Percentiles rank a stretch among this genome's conserved stretches.
Evolutionary conservation across 2,113 vertebrate species (phyloP).

Genomic region (Pavo muticus): DNA sequence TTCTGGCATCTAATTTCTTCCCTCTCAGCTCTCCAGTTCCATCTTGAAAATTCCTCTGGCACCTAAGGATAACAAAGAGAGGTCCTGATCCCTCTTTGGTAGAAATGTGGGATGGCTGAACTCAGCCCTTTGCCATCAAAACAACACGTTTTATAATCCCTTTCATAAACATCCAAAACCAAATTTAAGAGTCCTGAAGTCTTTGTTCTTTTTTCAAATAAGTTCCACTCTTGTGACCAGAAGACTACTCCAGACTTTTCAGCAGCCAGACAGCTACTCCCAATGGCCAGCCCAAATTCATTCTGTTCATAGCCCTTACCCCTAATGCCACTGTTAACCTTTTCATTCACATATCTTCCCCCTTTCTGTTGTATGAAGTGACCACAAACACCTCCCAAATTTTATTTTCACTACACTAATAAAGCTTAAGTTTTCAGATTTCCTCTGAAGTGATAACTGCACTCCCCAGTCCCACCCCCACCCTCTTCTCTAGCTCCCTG

Average conservation of each 20-base stretch:
- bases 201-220: background rate
- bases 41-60: slow-evolving; percentile 31
- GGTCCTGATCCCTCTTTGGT: slow-evolving; percentile 33
- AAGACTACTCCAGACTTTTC: background rate
- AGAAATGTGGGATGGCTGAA: background rate
- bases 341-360: background rate
- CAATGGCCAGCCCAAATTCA: background rate
- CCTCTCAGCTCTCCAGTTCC: background rate
- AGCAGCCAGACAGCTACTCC: background rate
- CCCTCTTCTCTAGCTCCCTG: no score
- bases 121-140: slow-evolving; percentile 19
- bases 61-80: background rate
- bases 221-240: background rate
- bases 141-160: slow-evolving; percentile 49
- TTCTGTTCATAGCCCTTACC: background rate
- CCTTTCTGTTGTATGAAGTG: background rate
- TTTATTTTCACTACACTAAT: background rate
- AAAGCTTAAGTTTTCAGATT: background rate
- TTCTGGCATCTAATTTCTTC: background rate
- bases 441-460: background rate
- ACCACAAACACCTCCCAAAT: background rate
- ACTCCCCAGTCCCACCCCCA: background rate
- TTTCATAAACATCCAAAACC: slow-evolving; percentile 32
- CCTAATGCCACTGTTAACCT: background rate
- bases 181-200: background rate